phyloP scores from a whole-genome alignment of 1,140 invertebrate genomes.

The Schmidtea mediterranea region DNA sequence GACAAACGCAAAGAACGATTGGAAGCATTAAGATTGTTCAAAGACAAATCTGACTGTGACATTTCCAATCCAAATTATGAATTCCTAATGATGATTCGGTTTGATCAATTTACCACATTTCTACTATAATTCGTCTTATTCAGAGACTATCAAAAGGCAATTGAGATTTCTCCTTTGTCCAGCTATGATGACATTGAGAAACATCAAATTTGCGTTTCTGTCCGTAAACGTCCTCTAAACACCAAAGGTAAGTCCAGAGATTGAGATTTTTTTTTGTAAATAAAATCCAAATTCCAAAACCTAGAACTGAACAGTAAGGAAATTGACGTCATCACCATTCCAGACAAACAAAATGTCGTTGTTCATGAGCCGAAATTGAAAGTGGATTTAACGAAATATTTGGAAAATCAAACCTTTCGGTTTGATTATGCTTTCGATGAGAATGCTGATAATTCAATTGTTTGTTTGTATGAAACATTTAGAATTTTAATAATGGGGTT shows the following conservation, averaged over 20 bases:
- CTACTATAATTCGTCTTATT: constrained; percentile 13
- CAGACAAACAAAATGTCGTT: constrained; percentile 69
- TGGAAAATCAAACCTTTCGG: constrained; percentile 89
- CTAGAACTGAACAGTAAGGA: constrained; percentile 33
- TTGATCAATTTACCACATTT: constrained; percentile 9
- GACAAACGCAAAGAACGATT: constrained; percentile 77
- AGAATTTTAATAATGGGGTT: too few relatives aligned
- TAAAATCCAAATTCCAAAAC: too few relatives aligned
- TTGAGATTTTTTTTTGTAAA: too few relatives aligned
- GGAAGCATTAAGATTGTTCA: constrained; percentile 60
- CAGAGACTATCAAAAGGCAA: constrained; percentile 53
- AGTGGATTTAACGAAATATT: constrained; percentile 87
- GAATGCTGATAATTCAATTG: constrained; percentile 67
- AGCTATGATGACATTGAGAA: constrained; percentile 61
- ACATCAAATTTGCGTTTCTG: constrained; percentile 92
- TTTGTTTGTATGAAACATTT: too few relatives aligned
- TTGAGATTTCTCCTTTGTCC: constrained; percentile 63
- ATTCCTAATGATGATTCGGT: constrained; percentile 76
- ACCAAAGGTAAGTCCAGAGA: constrained; percentile 35
- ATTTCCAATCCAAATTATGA: constrained; percentile 90
- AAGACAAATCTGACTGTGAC: constrained; percentile 55
- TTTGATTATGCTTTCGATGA: constrained; percentile 99
- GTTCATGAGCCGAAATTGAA: constrained; percentile 92
- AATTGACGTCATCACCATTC: constrained; percentile 82
- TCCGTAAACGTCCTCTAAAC: constrained; percentile 76